Conservation (phyloP, 2,888 invertebrate genomes). For the Leptothorax acervorum region DNA sequence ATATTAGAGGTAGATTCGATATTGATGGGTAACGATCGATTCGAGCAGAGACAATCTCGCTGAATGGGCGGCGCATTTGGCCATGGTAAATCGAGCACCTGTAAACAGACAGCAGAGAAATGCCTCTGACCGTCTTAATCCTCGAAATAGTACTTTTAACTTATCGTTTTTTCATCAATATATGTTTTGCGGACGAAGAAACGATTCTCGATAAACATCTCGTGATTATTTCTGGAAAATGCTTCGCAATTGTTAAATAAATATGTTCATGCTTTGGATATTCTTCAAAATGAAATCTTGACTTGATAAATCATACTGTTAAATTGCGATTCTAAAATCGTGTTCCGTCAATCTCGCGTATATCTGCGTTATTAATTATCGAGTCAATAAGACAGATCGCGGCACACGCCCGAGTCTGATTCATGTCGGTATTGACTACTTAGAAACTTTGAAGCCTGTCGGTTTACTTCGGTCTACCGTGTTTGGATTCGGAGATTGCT, state of each 20-base stretch:
- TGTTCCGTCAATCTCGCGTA: neutral
- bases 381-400: constrained; percentile 18
- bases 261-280: neutral
- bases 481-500: constrained; percentile 43
- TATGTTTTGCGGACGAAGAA: neutral
- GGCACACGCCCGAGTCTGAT: neutral
- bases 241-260: neutral
- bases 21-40: constrained; percentile 89
- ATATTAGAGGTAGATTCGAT: constrained; percentile 92
- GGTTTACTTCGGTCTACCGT: constrained; percentile 23
- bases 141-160: neutral
- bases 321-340: neutral
- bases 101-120: constrained; percentile 68
- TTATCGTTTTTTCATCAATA: neutral
- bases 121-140: neutral
- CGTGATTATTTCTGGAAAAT: neutral
- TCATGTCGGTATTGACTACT: constrained; percentile 29
- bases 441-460: constrained; percentile 33
- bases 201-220: neutral
- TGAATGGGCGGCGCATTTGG: constrained; percentile 90
- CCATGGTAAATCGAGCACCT: constrained; percentile 93
- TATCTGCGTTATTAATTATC: neutral
- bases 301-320: neutral
- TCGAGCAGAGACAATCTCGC: constrained; percentile 93
- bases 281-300: neutral